Evolutionary conservation across 2,888 invertebrate species (phyloP).

Genomic region (Himalopsyche anomala): DNA sequence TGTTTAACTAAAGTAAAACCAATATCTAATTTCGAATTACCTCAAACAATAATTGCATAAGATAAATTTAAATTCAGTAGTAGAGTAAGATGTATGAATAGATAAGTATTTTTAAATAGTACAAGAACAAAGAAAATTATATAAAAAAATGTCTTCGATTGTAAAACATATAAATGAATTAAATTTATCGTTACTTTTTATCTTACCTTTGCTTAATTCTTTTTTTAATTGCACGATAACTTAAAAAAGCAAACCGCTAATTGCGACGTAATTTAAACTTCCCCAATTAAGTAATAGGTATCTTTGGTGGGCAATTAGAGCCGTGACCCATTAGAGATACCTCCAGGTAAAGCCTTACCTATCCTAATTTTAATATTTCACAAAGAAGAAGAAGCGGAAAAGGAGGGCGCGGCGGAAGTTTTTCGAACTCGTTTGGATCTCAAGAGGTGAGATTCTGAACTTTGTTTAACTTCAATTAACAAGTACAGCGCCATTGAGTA

Average conservation of each 20-base stretch:
- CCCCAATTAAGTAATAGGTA: conserved; percentile 39
- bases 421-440: conserved; percentile 43
- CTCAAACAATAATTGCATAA: no score
- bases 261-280: conserved; percentile 10
- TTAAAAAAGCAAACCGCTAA: conserved; percentile 13
- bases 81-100: no score
- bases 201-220: neutral
- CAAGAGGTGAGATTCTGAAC: conserved; percentile 45
- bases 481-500: conserved; percentile 35
- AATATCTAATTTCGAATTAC: no score
- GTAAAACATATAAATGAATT: no score
- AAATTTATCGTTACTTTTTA: no score
- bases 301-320: conserved; percentile 18
- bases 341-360: conserved; percentile 24
- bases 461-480: conserved; percentile 44
- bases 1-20: no score
- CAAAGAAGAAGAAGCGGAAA: conserved; percentile 12
- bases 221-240: neutral
- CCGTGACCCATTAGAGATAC: conserved; percentile 31
- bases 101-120: no score
- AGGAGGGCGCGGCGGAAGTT: conserved; percentile 24
- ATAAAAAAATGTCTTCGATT: no score
- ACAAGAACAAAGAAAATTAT: no score
- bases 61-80: no score
- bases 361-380: conserved; percentile 54